Evolutionary conservation across 2,888 invertebrate genomes (phyloP), one percentile per base, ranked within the genome.

Genomic region (Junonia oenone): DNA sequence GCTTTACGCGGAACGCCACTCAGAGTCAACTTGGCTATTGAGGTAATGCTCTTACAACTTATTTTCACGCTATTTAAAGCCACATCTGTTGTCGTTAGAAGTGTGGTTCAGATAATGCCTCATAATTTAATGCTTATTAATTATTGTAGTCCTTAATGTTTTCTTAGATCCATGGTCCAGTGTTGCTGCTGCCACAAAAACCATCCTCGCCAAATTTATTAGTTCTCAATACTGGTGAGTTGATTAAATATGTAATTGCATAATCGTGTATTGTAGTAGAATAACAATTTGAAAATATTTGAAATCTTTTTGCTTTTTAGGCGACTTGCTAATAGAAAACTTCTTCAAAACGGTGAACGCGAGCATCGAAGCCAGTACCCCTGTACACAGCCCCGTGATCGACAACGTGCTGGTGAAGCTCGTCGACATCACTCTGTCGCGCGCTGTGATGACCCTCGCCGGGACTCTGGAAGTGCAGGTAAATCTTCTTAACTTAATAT

Each of bases 311-410:
- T 81, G 22, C 3, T 5, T 22, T 5, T 3, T 22, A 92, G 96
- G 96, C 47, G 93, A 95, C 69, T 87, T 96, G n/a, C 91, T 91
- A 6, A 93, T 96, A 19, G 95, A 95, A 74, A 97, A 96, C 74
- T 95, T 95, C 83, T 95, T 96, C 83, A 94, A 94, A 69, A 91
- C 91, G 59, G 72, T 90, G 43, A 78, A 71, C 33, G 62, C 68
- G 0, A 67, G 62, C 51, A 81, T 69, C n/a, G 84, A 73, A 50
- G 78, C 68, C n/a, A 73, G 62, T 55, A 80, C 75, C 49, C 83
- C 82, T 0, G 80, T 86, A 22, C 89, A 87, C 53, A 81, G 72
- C 27, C 91, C 91, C 2, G 87, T 93, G 19, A 91, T 94, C 11
- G 95, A 95, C 76, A 95, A 95, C 68, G 92, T 95, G 58, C 78